phyloP scores from a whole-genome alignment of 1,140 invertebrate genomes.

The Drosophila lacteicornis region DNA sequence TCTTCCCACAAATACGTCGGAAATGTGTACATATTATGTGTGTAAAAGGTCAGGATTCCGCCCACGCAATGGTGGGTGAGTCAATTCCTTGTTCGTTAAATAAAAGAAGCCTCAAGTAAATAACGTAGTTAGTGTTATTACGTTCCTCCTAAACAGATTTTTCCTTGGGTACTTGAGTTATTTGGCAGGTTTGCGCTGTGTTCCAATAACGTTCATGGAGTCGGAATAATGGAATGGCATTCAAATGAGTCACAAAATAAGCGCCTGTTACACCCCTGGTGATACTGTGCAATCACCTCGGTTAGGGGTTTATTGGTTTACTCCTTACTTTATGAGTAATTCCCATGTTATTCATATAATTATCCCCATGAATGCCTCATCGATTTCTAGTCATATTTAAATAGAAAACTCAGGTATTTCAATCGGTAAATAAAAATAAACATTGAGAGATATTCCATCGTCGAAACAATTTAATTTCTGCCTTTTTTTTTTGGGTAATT shows the following conservation, averaged over 20 bases:
- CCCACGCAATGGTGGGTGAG: conserved; percentile 1
- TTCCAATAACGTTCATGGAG: conserved; percentile 21
- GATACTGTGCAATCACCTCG: not conserved
- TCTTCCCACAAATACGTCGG: not conserved
- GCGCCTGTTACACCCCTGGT: conserved; percentile 9
- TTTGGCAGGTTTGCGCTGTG: conserved; percentile 18
- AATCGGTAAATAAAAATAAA: not conserved
- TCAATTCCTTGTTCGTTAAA: not conserved
- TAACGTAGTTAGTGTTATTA: conserved; percentile 4
- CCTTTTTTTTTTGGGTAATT: conserved; percentile 22
- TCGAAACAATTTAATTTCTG: not conserved
- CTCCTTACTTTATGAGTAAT: not conserved
- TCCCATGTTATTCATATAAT: not conserved
- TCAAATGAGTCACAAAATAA: conserved; percentile 33
- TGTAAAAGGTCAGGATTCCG: conserved; percentile 30
- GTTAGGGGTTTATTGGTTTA: conserved; percentile 12
- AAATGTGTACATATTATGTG: not conserved
- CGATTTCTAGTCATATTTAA: not conserved
- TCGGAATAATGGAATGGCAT: conserved; percentile 32
- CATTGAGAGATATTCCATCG: not conserved
- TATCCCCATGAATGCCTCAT: conserved; percentile 3
- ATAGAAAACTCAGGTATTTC: not conserved
- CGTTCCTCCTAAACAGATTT: conserved; percentile 10
- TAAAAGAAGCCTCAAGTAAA: conserved; percentile 15
- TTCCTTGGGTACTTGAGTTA: conserved; percentile 15